Percentiles rank a stretch among this genome's conserved stretches.
Conservation (phyloP, 2,113 vertebrate genomes). For the Anolis sagrei region DNA sequence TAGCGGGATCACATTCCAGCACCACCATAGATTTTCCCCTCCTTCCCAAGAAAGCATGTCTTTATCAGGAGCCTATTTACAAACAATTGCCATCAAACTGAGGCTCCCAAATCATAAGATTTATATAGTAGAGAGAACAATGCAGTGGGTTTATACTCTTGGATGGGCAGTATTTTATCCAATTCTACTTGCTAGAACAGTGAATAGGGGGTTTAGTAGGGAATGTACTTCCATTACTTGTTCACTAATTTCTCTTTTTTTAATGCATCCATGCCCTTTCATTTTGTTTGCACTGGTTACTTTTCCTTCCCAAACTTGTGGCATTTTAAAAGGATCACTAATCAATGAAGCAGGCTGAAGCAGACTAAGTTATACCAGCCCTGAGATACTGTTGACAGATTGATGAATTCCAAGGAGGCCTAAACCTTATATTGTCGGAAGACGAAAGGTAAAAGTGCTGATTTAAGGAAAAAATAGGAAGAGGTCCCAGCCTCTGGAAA, state of each 20-base stretch:
- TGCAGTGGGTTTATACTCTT: background rate
- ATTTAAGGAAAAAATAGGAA: background rate
- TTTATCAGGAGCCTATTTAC: background rate
- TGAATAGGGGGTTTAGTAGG: background rate
- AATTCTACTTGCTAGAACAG: background rate
- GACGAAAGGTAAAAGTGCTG: background rate
- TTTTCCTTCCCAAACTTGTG: background rate
- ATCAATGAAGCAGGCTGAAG: accelerated
- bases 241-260: background rate
- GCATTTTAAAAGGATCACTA: background rate
- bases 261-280: conserved; percentile 13
- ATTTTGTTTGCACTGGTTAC: background rate
- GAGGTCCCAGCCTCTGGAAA: conserved; percentile 7
- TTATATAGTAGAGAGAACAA: background rate
- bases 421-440: conserved; percentile 13
- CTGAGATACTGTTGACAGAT: background rate
- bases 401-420: conserved; percentile 3
- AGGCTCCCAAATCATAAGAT: background rate
- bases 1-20: conserved; percentile 1
- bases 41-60: conserved; percentile 25
- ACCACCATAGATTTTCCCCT: background rate
- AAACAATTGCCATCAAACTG: conserved; percentile 18
- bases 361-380: conserved; percentile 11
- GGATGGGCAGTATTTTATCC: background rate
- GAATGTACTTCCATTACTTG: background rate